Percentiles rank a stretch among this genome's conserved stretches.
Conservation (phyloP, 2,113 vertebrate species). For the Piprites chloris region DNA sequence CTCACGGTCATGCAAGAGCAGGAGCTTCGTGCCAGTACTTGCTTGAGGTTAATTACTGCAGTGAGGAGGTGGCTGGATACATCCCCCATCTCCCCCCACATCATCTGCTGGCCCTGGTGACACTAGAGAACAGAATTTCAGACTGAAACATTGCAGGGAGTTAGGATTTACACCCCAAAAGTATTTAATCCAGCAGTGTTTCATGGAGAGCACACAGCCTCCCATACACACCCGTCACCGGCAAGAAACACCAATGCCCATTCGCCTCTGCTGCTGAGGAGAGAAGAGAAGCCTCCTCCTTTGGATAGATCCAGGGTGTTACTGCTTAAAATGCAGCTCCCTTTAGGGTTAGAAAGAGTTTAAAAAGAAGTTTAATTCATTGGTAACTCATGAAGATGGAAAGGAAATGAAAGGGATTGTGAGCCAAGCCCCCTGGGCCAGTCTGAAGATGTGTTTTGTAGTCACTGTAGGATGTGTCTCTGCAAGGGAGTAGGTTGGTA, state of each 20-base stretch:
- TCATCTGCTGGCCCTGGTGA: neutral
- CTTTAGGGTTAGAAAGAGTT: neutral
- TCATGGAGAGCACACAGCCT: neutral
- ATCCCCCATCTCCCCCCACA: neutral
- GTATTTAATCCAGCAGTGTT: neutral
- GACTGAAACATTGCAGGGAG: neutral
- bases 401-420: neutral
- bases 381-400: neutral
- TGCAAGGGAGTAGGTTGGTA: accelerated
- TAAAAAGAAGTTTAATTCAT: neutral
- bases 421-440: neutral
- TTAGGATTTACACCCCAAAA: neutral
- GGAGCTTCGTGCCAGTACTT: constrained; percentile 33
- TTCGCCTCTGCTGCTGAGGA: neutral
- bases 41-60: neutral
- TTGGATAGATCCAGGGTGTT: neutral
- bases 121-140: neutral
- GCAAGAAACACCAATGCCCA: accelerated
- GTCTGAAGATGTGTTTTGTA: neutral
- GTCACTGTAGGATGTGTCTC: neutral
- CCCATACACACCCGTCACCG: accelerated
- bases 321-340: neutral
- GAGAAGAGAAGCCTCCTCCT: neutral
- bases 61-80: neutral
- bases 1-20: constrained; percentile 10